These are phyloP conservation scores for Arvicanthis niloticus DNA, from an alignment of 2,113 vertebrate genomes.

Conservation along the genomic window DNA sequence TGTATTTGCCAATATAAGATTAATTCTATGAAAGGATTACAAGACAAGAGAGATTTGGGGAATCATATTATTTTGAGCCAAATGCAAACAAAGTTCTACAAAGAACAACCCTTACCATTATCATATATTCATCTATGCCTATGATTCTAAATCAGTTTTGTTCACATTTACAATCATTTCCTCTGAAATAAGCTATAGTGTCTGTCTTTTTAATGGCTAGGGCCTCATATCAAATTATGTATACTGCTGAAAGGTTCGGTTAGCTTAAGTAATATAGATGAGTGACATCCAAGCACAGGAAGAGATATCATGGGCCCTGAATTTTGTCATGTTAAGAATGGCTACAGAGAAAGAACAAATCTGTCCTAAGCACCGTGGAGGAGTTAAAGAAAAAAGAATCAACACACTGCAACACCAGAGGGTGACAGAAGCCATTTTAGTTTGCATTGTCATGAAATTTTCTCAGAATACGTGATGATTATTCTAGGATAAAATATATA, in stretches of 20 bases:
- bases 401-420: fast-evolving
- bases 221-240: background rate
- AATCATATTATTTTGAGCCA: background rate
- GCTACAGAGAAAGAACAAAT: background rate
- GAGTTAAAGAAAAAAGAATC: background rate
- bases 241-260: background rate
- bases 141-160: background rate
- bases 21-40: background rate
- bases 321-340: background rate
- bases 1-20: fast-evolving
- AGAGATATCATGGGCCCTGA: background rate
- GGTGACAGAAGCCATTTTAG: background rate
- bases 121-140: background rate
- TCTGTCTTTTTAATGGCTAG: background rate
- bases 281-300: background rate
- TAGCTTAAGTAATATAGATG: background rate
- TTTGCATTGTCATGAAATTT: background rate
- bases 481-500: background rate
- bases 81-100: background rate
- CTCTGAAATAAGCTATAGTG: background rate
- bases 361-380: background rate
- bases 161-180: background rate
- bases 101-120: background rate
- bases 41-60: background rate
- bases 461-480: background rate